Base-by-base conservation (phyloP, 2,797 vertebrate species). In the Catharus ustulatus region DNA sequence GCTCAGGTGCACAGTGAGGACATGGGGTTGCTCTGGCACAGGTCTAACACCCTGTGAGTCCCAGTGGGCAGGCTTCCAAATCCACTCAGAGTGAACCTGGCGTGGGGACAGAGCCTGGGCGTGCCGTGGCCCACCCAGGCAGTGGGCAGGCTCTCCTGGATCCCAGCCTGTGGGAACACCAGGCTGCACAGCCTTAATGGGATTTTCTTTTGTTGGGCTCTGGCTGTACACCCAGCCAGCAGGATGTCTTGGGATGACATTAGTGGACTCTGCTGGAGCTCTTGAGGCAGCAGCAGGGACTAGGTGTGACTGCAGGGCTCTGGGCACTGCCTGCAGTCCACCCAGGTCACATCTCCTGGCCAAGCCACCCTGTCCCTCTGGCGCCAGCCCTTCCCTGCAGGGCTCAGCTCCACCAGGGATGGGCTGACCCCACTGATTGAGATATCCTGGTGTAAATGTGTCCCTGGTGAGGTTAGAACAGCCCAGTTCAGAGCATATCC, bases 231-330 rank as follows among this genome's bases (percentile, higher is more conserved):
- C 55, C 54, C 46, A 0, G 66, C 88, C 86, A 86, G 94, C 92
- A 95, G 95, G 96, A 96, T 95, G 80, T 82, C 86, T 90, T 91
- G 94, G 84, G 89, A 93, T 79, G 90, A 81, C 90, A 84, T 94
- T 88, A 94, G 20, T 1, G 8, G 27, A 3, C 27, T 69, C 0
- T 0, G 75, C 23, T 66, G 36, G 15, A 45, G 79, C 40, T 74
- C 49, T 38, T 19, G 85, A 57, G 49, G 77, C 38, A 40, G 80
- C 63, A 58, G 43, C 63, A 46, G 52, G 57, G 57, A 46, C 7
- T n/a, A 30, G 86, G 30, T 32, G 83, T 64, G 77, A 62, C 26
- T 24, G 46, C 36, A 38, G 58, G 24, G 61, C 76, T 46, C 29
- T 0, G 2, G 88, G 45, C 77, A 46, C 46, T 78, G 88, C 76